phyloP scores from a whole-genome alignment of 2,888 invertebrate genomes.

The Blastobasis lacticolella region DNA sequence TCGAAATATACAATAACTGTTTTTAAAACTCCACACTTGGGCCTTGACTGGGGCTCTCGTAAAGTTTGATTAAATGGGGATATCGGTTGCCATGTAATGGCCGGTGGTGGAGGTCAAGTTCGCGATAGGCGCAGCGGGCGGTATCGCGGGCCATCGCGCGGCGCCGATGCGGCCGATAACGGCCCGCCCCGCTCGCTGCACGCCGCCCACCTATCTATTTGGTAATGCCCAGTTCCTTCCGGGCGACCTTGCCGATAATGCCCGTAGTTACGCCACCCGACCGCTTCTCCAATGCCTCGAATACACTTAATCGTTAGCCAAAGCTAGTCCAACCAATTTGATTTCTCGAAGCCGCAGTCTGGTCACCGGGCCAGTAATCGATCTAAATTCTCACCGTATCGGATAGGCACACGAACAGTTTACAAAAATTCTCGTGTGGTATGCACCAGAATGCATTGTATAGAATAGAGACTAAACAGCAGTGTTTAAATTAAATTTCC shows the following conservation, averaged over 20 bases:
- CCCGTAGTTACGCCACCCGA: conserved; percentile 22
- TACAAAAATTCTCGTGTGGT: too few relatives aligned
- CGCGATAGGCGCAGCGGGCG: conserved; percentile 18
- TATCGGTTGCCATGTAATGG: background rate
- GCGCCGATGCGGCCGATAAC: conserved; percentile 54
- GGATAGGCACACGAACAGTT: too few relatives aligned
- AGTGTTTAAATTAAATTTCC: too few relatives aligned
- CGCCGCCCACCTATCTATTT: conserved; percentile 49
- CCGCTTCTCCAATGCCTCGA: conserved; percentile 1
- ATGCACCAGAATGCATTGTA: too few relatives aligned
- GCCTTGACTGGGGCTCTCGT: too few relatives aligned
- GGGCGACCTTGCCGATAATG: conserved; percentile 52
- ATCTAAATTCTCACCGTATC: too few relatives aligned
- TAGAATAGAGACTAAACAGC: too few relatives aligned
- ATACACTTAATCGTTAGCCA: background rate
- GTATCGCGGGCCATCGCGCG: conserved; percentile 22
- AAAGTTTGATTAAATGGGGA: too few relatives aligned
- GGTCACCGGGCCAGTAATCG: too few relatives aligned
- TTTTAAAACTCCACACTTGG: too few relatives aligned
- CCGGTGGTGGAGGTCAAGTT: conserved; percentile 35
- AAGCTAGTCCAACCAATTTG: background rate
- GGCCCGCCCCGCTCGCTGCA: conserved; percentile 36
- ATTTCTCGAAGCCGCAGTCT: too few relatives aligned
- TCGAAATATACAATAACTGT: too few relatives aligned
- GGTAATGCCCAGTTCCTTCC: conserved; percentile 60